A percentile compares a stretch with the other conserved stretches of the same genome.
These are phyloP conservation scores for Uria lomvia DNA, from an alignment of 2,113 vertebrate species.

Conservation along the genomic window DNA sequence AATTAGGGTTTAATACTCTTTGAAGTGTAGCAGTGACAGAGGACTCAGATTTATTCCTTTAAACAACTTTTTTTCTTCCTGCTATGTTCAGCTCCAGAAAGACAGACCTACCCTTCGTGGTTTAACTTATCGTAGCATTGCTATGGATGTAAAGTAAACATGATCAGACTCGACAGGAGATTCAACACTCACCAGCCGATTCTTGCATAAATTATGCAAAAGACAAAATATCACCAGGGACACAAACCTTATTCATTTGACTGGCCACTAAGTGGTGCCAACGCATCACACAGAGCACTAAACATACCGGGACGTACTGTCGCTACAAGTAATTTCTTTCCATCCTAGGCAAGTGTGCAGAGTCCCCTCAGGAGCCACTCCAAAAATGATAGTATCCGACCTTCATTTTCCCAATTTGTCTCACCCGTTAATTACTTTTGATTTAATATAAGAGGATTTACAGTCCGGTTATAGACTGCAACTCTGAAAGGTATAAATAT, in stretches of 20 bases:
- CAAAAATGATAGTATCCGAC: neutral
- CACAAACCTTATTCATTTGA: neutral
- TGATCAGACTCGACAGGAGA: neutral
- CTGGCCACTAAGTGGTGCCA: constrained; percentile 49
- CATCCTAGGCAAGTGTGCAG: neutral
- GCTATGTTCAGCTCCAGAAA: neutral
- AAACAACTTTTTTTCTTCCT: neutral
- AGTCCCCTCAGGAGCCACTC: neutral
- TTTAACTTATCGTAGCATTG: neutral
- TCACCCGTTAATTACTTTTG: neutral
- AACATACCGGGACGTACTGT: fast-evolving
- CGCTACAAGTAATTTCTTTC: neutral
- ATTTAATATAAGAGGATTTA: neutral
- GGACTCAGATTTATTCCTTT: neutral
- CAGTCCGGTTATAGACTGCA: neutral
- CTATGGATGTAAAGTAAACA: neutral
- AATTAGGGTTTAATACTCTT: neutral
- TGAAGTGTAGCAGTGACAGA: neutral
- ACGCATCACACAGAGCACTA: neutral
- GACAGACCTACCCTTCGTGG: neutral
- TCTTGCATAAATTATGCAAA: neutral
- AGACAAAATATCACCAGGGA: fast-evolving
- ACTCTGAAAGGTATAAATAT: neutral
- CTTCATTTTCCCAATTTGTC: neutral
- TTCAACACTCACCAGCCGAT: fast-evolving